A percentile compares a stretch with the other conserved stretches of the same genome.
These are phyloP conservation scores for Isurus oxyrinchus DNA, from an alignment of 2,113 vertebrate genomes.

Conservation along the genomic window DNA sequence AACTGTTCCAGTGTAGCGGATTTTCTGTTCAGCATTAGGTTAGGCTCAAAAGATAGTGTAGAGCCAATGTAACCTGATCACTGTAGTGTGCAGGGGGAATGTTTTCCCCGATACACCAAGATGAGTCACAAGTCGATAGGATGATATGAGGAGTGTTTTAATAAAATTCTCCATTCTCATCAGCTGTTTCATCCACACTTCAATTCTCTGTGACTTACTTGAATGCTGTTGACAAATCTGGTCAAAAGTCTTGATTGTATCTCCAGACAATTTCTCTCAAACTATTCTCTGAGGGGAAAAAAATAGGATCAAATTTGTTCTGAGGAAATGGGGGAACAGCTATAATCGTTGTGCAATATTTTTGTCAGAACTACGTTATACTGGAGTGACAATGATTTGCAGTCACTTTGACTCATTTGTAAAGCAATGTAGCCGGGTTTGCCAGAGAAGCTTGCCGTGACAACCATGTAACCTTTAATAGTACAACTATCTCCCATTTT, in stretches of 20 bases:
- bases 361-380: not conserved
- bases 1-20: not conserved
- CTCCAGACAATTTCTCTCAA: not conserved
- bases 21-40: not conserved
- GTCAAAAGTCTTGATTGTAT: not conserved
- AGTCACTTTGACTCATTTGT: not conserved
- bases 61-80: not conserved
- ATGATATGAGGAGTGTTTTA: not conserved
- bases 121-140: not conserved
- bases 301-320: not conserved
- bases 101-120: not conserved
- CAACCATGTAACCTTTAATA: not conserved
- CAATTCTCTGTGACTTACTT: not conserved
- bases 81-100: not conserved
- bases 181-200: not conserved
- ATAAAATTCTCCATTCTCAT: not conserved
- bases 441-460: not conserved
- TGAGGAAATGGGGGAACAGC: not conserved
- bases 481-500: not conserved
- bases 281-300: not conserved
- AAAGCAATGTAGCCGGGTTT: not conserved
- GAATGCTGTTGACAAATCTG: not conserved
- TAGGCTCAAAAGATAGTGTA: not conserved
- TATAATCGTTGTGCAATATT: not conserved
- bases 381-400: not conserved